phyloP scores from a whole-genome alignment of 2,797 vertebrate genomes.

The Channa striata region DNA sequence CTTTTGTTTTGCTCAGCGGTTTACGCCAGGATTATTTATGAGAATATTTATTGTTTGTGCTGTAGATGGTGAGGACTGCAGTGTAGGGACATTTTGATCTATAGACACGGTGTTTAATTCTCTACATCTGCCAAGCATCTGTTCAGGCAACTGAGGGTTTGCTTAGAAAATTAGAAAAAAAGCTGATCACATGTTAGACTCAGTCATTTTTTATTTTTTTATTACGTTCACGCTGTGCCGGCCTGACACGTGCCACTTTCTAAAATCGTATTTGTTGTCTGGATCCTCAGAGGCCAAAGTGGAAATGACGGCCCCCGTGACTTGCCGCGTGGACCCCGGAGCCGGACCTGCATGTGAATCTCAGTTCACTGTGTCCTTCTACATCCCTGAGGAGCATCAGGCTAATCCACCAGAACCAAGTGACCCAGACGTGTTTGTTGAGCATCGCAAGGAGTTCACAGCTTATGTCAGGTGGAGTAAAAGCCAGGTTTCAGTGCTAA shows the following conservation, averaged over 20 bases:
- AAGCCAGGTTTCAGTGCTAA: not conserved
- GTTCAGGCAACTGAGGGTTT: conserved; percentile 13
- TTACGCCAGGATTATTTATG: conserved; percentile 59
- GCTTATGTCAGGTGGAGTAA: conserved; percentile 83
- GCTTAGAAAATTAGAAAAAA: conserved; percentile 12
- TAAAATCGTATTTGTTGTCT: not conserved
- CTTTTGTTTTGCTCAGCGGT: conserved; percentile 64
- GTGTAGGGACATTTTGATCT: conserved; percentile 24
- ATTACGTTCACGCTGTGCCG: not conserved
- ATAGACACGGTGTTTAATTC: conserved; percentile 37
- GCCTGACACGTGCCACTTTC: not conserved
- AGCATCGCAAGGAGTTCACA: conserved; percentile 83
- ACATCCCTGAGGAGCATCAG: conserved; percentile 83
- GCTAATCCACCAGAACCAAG: conserved; percentile 80
- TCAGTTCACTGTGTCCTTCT: conserved; percentile 83
- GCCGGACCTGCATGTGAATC: conserved; percentile 80
- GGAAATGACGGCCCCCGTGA: conserved; percentile 85
- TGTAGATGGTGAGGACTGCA: conserved; percentile 29
- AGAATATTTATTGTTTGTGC: conserved; percentile 56
- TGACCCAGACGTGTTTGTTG: conserved; percentile 81
- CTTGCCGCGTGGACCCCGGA: conserved; percentile 83
- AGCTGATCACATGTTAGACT: not conserved
- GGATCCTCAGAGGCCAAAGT: conserved; percentile 80
- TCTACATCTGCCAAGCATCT: conserved; percentile 41
- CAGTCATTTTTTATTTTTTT: too few relatives aligned